Percentiles rank a stretch among this genome's conserved stretches.
phyloP scores from a whole-genome alignment of 2,113 vertebrate species.

The Podarcis muralis region DNA sequence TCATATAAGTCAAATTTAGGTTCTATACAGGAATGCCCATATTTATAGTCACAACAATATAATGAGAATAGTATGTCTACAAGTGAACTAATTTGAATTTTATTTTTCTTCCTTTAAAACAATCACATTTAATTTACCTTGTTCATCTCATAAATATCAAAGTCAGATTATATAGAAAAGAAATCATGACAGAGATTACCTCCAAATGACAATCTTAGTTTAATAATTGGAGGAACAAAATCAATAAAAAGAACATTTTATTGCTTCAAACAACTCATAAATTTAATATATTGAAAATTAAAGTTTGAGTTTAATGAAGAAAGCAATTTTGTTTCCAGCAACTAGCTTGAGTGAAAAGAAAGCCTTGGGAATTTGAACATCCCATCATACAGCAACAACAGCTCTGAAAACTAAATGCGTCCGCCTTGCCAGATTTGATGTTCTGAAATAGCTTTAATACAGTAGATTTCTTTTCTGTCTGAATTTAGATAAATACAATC shows the following conservation, averaged over 20 bases:
- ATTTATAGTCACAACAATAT: accelerated
- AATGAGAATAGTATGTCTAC: accelerated
- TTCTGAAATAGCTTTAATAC: neutral
- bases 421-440: neutral
- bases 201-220: constrained; percentile 60
- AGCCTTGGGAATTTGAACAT: constrained; percentile 38
- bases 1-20: accelerated
- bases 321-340: constrained; percentile 64
- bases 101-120: constrained; percentile 23
- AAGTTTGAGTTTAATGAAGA: constrained; percentile 64
- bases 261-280: constrained; percentile 50
- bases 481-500: neutral
- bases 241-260: constrained; percentile 55
- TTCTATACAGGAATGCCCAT: accelerated
- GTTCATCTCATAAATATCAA: constrained; percentile 32
- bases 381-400: neutral
- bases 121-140: constrained; percentile 39
- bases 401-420: constrained; percentile 8
- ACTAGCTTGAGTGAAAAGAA: constrained; percentile 48
- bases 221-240: constrained; percentile 68
- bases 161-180: constrained; percentile 37
- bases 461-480: neutral
- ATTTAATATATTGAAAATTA: constrained; percentile 65
- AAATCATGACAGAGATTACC: constrained; percentile 53
- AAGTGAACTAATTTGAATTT: neutral